Evolutionary conservation across 2,113 vertebrate species (phyloP).

Genomic region (Zootoca vivipara): DNA sequence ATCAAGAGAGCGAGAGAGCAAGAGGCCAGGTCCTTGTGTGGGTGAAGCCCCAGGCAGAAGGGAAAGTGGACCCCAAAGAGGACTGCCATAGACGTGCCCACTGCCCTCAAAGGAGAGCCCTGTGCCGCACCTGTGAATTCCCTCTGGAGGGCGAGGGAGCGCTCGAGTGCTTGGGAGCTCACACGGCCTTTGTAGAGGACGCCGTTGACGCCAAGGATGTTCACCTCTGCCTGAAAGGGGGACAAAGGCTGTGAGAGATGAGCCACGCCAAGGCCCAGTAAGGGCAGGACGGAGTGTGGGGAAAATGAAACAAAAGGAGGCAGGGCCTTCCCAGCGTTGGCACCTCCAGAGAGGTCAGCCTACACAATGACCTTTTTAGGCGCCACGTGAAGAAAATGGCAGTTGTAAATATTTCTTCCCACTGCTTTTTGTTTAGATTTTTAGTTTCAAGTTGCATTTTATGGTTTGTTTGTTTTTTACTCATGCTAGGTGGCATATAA

Average conservation of each 20-base stretch:
- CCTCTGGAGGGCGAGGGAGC: neutral
- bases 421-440: too few species aligned
- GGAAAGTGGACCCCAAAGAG: neutral
- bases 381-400: too few species aligned
- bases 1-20: too few species aligned
- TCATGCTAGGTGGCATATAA: too few species aligned
- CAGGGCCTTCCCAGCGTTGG: too few species aligned
- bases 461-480: too few species aligned
- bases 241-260: accelerated
- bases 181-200: slow-evolving; percentile 73
- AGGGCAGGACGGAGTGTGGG: neutral
- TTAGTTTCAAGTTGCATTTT: too few species aligned
- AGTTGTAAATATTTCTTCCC: too few species aligned
- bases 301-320: neutral
- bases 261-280: neutral
- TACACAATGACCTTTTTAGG: too few species aligned
- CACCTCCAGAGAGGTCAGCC: too few species aligned
- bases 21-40: too few species aligned
- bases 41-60: too few species aligned
- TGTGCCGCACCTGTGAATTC: slow-evolving; percentile 43
- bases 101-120: neutral
- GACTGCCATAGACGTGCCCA: neutral
- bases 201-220: slow-evolving; percentile 68
- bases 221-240: slow-evolving; percentile 65
- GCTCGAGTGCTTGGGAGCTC: neutral